Base-by-base conservation (phyloP, 2,888 invertebrate genomes). In the Volucella inanis region DNA sequence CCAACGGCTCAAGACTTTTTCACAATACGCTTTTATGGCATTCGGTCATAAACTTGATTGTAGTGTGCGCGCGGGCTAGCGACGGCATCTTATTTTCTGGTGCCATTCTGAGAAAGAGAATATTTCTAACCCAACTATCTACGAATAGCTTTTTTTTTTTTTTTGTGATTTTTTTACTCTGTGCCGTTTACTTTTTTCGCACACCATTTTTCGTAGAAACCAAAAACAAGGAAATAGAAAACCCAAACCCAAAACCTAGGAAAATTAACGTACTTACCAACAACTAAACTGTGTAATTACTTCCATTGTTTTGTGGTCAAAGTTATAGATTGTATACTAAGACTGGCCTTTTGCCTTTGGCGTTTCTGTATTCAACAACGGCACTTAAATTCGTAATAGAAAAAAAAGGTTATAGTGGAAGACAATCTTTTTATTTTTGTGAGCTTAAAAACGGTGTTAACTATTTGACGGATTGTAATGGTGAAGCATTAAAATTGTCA, bases 21-120 rank as follows among this genome's bases (percentile, higher is more conserved):
- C 90, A 91, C 90, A 90, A 89, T 90, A 91, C 90, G 90, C 87
- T 91, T 92, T 92, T 91, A 92, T 92, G 91, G 91, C 92, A 92
- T 91, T 92, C 90, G 91, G 91, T 91, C 92, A 90, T 92, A 92
- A 92, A 92, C 92, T 91, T 90, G 91, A 88, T 88, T 88, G 88
- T 88, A 87, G 88, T 88, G 87, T 88, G 87, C 87, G 87, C 87
- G 82, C 81, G 88, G 81, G 75, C 86, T 64, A 82, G 71, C 82
- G 75, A 71, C 79, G 83, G 76, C 85, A 77, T 76, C 85, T 81
- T 81, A 71, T 81, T 72, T 81, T 75, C 81, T 85, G 72, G 76
- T 71, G 67, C 76, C 76, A 0, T 31, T 31, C 31, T 31, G 6
- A 31, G 72, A 81, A 72, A 77, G 52, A 67, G 80, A 80, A 43